Evolutionary conservation across 2,113 vertebrate species (phyloP).

Genomic region (Ondatra zibethicus): DNA sequence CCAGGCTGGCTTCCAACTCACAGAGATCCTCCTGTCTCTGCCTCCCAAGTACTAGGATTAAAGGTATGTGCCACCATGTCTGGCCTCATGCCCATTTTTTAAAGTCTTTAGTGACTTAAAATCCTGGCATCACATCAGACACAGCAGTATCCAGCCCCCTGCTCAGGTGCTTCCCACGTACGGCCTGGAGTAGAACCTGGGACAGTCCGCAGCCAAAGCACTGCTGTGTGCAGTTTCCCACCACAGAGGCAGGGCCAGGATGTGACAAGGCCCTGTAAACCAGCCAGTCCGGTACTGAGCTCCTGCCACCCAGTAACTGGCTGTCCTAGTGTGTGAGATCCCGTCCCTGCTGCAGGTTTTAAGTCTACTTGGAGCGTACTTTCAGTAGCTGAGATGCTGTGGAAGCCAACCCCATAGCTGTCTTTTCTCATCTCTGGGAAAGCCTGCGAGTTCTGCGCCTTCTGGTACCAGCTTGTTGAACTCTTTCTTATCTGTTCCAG

Average conservation of each 20-base stretch:
- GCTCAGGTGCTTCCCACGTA: background rate
- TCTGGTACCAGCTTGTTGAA: background rate
- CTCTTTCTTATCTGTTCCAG: conserved; percentile 83
- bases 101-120: background rate
- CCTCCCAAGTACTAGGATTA: background rate
- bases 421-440: background rate
- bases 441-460: background rate
- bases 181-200: background rate
- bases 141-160: background rate
- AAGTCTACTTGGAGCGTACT: background rate
- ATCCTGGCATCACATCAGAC: background rate
- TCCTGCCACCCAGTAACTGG: background rate
- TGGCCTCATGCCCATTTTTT: background rate
- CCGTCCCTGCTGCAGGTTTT: accelerated
- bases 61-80: background rate
- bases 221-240: background rate
- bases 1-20: background rate
- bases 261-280: background rate
- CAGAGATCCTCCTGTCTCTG: background rate
- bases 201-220: background rate
- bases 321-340: background rate
- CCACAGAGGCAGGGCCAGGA: background rate
- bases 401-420: accelerated
- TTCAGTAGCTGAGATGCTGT: background rate
- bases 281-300: background rate